Conservation (phyloP, 2,888 invertebrate species). For the Napeogenes inachia region DNA sequence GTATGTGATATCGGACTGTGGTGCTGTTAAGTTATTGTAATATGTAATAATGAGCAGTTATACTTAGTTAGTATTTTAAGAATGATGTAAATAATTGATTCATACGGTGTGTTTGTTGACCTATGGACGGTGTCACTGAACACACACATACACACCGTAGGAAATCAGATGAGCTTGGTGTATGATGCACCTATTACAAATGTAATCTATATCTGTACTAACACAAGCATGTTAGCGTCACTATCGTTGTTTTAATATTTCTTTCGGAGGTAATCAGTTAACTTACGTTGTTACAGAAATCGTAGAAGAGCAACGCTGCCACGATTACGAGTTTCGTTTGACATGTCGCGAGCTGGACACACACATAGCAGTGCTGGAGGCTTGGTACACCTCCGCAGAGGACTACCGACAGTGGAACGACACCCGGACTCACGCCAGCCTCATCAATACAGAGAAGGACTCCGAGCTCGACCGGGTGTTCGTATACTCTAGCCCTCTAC, state of each 20-base stretch:
- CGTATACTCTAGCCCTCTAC: slow-evolving; percentile 69
- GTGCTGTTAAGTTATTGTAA: too few species aligned
- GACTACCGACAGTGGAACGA: slow-evolving; percentile 54
- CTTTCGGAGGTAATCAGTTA: neutral
- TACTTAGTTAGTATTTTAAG: too few species aligned
- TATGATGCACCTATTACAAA: neutral
- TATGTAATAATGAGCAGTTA: too few species aligned
- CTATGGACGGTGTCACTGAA: neutral
- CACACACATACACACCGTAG: neutral
- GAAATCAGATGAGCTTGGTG: neutral
- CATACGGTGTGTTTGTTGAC: neutral
- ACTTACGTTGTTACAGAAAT: slow-evolving; percentile 75
- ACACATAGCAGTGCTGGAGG: slow-evolving; percentile 80
- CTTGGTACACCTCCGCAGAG: slow-evolving; percentile 72
- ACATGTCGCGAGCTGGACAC: slow-evolving; percentile 80
- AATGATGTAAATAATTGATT: neutral
- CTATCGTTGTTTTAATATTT: neutral
- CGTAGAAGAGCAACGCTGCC: slow-evolving; percentile 79
- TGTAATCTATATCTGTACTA: neutral
- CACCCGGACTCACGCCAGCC: slow-evolving; percentile 37
- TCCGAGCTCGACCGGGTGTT: slow-evolving; percentile 63
- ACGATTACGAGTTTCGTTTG: slow-evolving; percentile 78
- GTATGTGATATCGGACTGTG: too few species aligned
- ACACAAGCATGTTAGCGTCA: slow-evolving; percentile 4
- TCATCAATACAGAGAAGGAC: slow-evolving; percentile 60